Conservation (phyloP, 2,888 invertebrate species). For the Sarcophaga variegata region DNA sequence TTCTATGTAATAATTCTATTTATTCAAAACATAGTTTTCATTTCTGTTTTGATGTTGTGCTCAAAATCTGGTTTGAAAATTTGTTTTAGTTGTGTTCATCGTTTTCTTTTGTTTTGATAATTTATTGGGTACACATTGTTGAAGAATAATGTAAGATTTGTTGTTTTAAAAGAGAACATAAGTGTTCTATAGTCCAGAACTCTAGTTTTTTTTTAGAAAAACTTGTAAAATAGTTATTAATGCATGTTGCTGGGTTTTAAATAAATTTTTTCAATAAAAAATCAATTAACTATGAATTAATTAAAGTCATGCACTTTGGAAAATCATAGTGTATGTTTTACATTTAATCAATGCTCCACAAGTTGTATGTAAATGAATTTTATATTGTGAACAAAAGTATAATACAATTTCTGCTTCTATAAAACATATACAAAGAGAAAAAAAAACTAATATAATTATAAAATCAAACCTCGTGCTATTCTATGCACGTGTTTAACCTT, state of each 20-base stretch:
- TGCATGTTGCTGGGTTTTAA: not conserved
- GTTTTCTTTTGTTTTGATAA: no score
- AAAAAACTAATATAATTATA: conserved; percentile 23
- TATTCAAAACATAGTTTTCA: no score
- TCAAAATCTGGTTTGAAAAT: no score
- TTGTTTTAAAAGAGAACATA: no score
- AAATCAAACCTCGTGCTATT: conserved; percentile 55
- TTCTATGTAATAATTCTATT: no score
- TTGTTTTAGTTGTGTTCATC: no score
- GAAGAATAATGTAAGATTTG: no score
- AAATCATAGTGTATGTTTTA: not conserved
- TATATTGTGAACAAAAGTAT: not conserved
- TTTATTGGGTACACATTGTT: no score
- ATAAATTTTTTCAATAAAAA: not conserved
- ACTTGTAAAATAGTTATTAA: no score
- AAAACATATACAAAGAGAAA: not conserved
- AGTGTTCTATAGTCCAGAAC: no score
- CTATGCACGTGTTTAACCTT: conserved; percentile 66
- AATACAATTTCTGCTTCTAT: conserved; percentile 15
- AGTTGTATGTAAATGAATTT: not conserved
- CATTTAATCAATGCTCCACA: not conserved
- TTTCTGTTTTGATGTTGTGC: no score
- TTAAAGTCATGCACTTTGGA: not conserved
- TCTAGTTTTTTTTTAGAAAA: no score
- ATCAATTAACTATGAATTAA: not conserved